Evolutionary conservation across 2,113 vertebrate species (phyloP).

Genomic region (Chloebia gouldiae): DNA sequence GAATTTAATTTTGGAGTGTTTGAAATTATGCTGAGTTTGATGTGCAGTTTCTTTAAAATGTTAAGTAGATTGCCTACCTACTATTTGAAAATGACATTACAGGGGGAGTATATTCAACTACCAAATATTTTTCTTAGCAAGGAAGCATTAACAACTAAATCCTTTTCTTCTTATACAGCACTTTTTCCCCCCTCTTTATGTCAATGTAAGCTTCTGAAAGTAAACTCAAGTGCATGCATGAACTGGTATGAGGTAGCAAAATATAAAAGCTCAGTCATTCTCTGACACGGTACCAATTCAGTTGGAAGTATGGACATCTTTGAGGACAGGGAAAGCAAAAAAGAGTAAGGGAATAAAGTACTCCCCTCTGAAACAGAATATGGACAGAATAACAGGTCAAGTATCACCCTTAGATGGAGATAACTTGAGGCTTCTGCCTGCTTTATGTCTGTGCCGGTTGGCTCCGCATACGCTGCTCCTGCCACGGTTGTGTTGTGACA

Average conservation of each 20-base stretch:
- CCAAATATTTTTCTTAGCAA: not conserved
- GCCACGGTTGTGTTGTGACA: not conserved
- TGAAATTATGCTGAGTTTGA: not conserved
- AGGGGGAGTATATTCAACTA: not conserved
- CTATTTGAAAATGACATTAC: not conserved
- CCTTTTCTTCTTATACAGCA: not conserved
- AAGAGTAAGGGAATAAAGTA: not conserved
- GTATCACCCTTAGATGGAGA: not conserved
- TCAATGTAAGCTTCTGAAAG: not conserved
- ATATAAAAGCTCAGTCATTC: not conserved
- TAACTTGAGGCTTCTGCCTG: not conserved
- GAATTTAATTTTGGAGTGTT: not conserved
- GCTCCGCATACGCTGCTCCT: not conserved
- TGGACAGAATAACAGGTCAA: not conserved
- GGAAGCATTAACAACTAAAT: not conserved
- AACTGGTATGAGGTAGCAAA: not conserved
- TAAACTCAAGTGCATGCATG: constrained; percentile 3
- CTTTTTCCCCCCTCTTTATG: not conserved
- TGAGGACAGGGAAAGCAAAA: not conserved
- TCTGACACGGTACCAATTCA: not conserved
- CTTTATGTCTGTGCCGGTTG: constrained; percentile 29
- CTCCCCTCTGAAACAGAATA: not conserved
- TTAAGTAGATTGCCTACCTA: not conserved
- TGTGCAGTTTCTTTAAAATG: not conserved
- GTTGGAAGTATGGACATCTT: not conserved